These are phyloP conservation scores for Tillus elongatus DNA, from an alignment of 2,888 invertebrate species.

Conservation along the genomic window DNA sequence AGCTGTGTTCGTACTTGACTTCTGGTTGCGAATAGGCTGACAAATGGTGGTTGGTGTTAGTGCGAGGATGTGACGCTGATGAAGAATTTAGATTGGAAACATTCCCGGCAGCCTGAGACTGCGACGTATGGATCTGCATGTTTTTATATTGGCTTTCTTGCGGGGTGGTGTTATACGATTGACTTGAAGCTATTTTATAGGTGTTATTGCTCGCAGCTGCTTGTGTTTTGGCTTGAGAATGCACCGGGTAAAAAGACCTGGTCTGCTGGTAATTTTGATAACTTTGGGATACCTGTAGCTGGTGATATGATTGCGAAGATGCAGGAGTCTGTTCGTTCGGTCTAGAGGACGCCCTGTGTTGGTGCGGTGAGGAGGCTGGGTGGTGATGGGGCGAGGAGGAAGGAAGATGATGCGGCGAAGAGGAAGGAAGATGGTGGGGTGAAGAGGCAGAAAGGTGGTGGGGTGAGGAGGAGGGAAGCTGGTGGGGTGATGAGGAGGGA, in stretches of 20 bases:
- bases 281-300: conserved; percentile 19
- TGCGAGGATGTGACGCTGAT: not conserved
- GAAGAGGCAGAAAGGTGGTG: no score
- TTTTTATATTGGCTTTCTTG: conserved; percentile 12
- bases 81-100: not conserved
- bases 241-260: conserved; percentile 26
- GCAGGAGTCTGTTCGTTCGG: conserved; percentile 18
- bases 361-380: conserved; percentile 20
- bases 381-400: conserved; percentile 20
- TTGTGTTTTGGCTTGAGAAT: conserved; percentile 22
- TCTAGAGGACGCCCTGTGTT: conserved; percentile 21
- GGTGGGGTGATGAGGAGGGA: no score
- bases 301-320: conserved; percentile 22
- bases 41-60: not conserved
- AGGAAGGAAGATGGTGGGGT: no score
- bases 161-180: conserved; percentile 16
- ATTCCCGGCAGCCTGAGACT: conserved; percentile 10
- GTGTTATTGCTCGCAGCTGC: conserved; percentile 18
- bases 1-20: not conserved
- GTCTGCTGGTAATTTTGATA: conserved; percentile 24
- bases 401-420: conserved; percentile 15
- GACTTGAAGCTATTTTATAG: conserved; percentile 17
- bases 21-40: not conserved
- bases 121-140: conserved; percentile 17
- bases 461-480: no score